These are phyloP conservation scores for Coptodon bakossiorum DNA, from an alignment of 2,113 vertebrate species.

Conservation along the genomic window DNA sequence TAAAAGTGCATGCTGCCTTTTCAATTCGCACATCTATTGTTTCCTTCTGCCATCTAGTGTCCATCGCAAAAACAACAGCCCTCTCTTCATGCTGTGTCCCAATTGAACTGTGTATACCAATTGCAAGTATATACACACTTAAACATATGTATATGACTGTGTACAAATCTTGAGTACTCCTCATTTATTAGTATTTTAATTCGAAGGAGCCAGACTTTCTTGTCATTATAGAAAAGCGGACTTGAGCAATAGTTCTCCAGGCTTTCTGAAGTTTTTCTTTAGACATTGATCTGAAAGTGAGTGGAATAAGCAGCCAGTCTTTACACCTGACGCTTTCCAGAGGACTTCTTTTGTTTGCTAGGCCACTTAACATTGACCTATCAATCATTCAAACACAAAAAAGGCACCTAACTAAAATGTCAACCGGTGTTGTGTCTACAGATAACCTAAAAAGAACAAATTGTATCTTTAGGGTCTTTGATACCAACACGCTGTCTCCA, in stretches of 20 bases:
- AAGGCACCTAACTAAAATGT: background rate
- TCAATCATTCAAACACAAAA: background rate
- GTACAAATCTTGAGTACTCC: background rate
- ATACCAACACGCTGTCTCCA: background rate
- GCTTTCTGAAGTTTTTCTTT: background rate
- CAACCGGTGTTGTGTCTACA: background rate
- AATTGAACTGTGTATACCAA: background rate
- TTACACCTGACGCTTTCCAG: background rate
- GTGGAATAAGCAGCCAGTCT: background rate
- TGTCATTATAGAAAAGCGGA: background rate
- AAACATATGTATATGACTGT: background rate
- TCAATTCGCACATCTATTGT: background rate
- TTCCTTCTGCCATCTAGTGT: constrained; percentile 58
- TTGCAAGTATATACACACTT: background rate
- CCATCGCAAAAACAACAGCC: background rate
- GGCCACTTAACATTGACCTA: background rate
- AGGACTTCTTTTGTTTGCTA: background rate
- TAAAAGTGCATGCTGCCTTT: background rate
- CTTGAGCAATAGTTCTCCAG: background rate
- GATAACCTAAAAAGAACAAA: background rate
- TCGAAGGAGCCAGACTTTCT: background rate
- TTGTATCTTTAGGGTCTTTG: background rate
- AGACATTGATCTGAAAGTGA: background rate
- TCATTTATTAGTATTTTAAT: background rate
- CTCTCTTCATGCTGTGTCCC: background rate